Evolutionary conservation across 2,113 vertebrate genomes (phyloP).

Genomic region (Hirundichthys speculiger): DNA sequence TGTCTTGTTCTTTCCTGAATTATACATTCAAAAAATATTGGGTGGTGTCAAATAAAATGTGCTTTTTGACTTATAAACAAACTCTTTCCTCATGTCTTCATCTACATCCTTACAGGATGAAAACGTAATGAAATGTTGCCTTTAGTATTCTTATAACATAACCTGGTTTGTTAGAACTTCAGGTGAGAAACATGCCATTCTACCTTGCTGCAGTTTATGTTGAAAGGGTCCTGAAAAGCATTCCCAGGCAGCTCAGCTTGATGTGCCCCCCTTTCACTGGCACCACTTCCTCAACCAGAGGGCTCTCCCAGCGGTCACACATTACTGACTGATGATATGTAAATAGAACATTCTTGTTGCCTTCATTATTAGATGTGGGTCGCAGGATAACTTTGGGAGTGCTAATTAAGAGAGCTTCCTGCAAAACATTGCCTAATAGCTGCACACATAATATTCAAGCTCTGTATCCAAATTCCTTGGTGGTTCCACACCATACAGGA

Average conservation of each 20-base stretch:
- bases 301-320: constrained; percentile 69
- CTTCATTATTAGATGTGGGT: constrained; percentile 79
- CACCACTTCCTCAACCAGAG: constrained; percentile 52
- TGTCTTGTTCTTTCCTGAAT: too few relatives aligned
- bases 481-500: constrained; percentile 36
- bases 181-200: constrained; percentile 46
- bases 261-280: constrained; percentile 52
- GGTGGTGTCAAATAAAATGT: too few relatives aligned
- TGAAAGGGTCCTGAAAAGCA: constrained; percentile 44
- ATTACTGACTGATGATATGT: constrained; percentile 77
- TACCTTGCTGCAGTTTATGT: constrained; percentile 35
- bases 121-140: constrained; percentile 28
- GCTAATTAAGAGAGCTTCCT: constrained; percentile 72
- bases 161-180: constrained; percentile 53
- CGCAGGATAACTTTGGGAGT: constrained; percentile 73
- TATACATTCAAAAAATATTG: too few relatives aligned
- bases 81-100: too few relatives aligned
- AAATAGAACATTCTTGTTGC: constrained; percentile 75
- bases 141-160: constrained; percentile 23
- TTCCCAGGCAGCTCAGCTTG: constrained; percentile 42
- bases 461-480: constrained; percentile 33
- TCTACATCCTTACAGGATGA: too few relatives aligned
- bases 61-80: too few relatives aligned
- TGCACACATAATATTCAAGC: constrained; percentile 45
- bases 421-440: constrained; percentile 51